Evolutionary conservation across 2,113 vertebrate genomes (phyloP).

Genomic region (Phylloscopus trochiloides): DNA sequence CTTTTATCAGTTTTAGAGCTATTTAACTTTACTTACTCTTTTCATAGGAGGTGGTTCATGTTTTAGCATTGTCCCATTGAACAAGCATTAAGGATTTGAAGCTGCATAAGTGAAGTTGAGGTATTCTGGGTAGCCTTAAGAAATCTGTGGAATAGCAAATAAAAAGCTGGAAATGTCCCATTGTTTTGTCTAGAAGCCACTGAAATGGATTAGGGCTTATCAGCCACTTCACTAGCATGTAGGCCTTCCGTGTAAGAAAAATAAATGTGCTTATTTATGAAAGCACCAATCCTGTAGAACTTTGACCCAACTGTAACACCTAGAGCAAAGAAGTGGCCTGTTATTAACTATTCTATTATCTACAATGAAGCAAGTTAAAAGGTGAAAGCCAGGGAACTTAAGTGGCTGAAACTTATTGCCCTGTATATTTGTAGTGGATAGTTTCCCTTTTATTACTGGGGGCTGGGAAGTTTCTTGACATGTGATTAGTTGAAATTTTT

Average conservation of each 20-base stretch:
- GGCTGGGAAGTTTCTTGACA: constrained; percentile 5
- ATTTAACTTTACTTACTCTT: neutral
- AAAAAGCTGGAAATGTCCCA: neutral
- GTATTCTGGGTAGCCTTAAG: neutral
- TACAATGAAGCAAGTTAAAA: neutral
- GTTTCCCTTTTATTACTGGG: neutral
- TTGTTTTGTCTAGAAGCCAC: neutral
- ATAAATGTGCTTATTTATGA: neutral
- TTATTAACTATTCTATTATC: neutral
- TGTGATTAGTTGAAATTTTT: neutral
- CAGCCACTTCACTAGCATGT: neutral
- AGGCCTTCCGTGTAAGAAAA: constrained; percentile 6
- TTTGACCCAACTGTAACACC: neutral
- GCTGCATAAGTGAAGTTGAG: neutral
- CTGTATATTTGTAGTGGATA: neutral
- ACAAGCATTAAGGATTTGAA: neutral
- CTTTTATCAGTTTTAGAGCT: neutral
- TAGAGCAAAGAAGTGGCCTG: neutral
- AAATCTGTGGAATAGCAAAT: neutral
- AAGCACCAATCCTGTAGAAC: neutral
- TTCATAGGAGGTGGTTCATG: neutral
- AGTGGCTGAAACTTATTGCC: neutral
- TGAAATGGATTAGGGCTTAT: neutral
- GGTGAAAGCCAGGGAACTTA: neutral
- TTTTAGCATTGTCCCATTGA: neutral